phyloP scores from a whole-genome alignment of 2,888 invertebrate genomes.

The Clepsis dumicolana region DNA sequence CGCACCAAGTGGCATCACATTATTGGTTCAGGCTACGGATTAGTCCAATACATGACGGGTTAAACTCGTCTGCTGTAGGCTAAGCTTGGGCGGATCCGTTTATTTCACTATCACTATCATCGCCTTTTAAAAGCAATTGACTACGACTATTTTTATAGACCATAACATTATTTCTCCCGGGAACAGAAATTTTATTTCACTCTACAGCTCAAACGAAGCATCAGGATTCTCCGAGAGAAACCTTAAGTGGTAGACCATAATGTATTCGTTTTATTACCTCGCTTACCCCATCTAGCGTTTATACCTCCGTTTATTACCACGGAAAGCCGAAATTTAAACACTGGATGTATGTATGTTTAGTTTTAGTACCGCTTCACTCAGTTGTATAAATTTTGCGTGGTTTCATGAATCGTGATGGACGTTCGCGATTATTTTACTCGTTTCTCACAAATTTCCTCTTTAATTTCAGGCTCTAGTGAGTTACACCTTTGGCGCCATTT shows the following conservation, averaged over 20 bases:
- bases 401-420: neutral
- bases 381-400: neutral
- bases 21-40: too few relatives aligned
- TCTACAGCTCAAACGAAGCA: slow-evolving; percentile 7
- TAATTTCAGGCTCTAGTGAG: too few relatives aligned
- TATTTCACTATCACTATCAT: too few relatives aligned
- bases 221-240: slow-evolving; percentile 14
- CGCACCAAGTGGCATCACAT: too few relatives aligned
- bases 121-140: too few relatives aligned
- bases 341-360: slow-evolving; percentile 2
- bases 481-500: neutral
- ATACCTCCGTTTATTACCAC: slow-evolving; percentile 25
- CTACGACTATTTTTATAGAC: neutral
- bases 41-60: too few relatives aligned
- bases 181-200: neutral
- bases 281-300: slow-evolving; percentile 19
- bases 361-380: slow-evolving; percentile 11
- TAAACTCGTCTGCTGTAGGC: too few relatives aligned
- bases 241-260: slow-evolving; percentile 36
- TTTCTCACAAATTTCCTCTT: too few relatives aligned
- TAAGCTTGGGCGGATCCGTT: too few relatives aligned
- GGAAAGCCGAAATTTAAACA: slow-evolving; percentile 25
- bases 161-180: neutral
- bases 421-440: neutral
- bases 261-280: slow-evolving; percentile 21